phyloP scores from a whole-genome alignment of 2,888 invertebrate species.

The Drosophila siamana region DNA sequence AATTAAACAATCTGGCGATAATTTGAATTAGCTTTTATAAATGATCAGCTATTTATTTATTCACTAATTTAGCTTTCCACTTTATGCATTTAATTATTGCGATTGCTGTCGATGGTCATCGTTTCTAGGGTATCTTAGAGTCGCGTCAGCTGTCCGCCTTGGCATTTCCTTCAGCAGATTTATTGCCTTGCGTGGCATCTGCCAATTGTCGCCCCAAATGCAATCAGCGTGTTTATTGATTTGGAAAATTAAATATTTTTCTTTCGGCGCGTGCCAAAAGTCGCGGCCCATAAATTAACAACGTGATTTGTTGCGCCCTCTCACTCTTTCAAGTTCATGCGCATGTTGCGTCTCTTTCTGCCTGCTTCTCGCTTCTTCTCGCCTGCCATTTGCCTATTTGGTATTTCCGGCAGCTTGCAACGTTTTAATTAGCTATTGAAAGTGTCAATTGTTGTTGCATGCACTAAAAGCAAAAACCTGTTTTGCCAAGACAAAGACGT shows the following conservation, averaged over 20 bases:
- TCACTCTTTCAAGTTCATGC: too few relatives aligned
- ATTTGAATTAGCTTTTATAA: too few relatives aligned
- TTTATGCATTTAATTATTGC: too few relatives aligned
- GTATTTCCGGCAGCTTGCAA: slow-evolving; percentile 57
- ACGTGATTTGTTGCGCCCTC: slow-evolving; percentile 58
- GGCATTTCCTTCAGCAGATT: slow-evolving; percentile 58
- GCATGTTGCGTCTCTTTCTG: too few relatives aligned
- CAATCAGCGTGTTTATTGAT: slow-evolving; percentile 81
- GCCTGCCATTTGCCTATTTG: slow-evolving; percentile 18
- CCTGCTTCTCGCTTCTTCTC: not conserved
- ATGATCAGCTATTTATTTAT: too few relatives aligned
- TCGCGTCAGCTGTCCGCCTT: slow-evolving; percentile 4
- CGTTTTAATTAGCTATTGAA: slow-evolving; percentile 72
- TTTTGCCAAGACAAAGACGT: slow-evolving; percentile 40
- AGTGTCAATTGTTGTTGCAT: slow-evolving; percentile 37
- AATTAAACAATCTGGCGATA: too few relatives aligned
- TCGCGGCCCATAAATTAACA: slow-evolving; percentile 69
- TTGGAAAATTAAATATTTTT: slow-evolving; percentile 80
- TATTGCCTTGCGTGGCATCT: slow-evolving; percentile 72
- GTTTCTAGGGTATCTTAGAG: slow-evolving; percentile 9
- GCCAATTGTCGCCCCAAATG: slow-evolving; percentile 77
- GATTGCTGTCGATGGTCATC: not conserved
- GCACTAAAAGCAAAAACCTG: slow-evolving; percentile 75
- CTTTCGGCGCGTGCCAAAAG: slow-evolving; percentile 67
- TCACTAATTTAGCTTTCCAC: too few relatives aligned